A percentile compares a stretch with the other conserved stretches of the same genome.
Evolutionary conservation across 2,797 vertebrate genomes (phyloP).

Genomic region (Anguilla pacifica): DNA sequence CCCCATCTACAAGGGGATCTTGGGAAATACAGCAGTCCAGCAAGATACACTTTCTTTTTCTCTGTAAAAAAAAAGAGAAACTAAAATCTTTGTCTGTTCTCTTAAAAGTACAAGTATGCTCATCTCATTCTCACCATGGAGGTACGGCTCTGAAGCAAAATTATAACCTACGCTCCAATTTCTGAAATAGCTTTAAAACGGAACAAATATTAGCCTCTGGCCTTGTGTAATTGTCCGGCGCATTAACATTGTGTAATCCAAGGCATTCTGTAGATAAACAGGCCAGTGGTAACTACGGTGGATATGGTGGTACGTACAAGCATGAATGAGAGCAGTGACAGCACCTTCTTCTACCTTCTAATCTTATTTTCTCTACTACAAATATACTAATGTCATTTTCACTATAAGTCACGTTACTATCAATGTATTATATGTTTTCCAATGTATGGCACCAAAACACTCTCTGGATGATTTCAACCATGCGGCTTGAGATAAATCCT

Average conservation of each 20-base stretch:
- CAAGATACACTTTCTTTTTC: neutral
- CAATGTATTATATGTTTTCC: neutral
- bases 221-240: neutral
- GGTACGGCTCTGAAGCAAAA: neutral
- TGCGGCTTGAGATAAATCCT: neutral
- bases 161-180: neutral
- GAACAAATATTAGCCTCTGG: neutral
- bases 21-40: neutral
- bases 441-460: neutral
- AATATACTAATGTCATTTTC: neutral
- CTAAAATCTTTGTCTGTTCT: neutral
- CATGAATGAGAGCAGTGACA: neutral
- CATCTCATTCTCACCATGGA: neutral
- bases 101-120: neutral
- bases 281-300: neutral
- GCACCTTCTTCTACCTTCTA: neutral
- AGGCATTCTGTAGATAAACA: neutral
- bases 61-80: neutral
- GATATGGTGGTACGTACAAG: neutral
- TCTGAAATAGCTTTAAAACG: neutral
- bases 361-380: neutral
- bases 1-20: neutral
- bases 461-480: neutral
- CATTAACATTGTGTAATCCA: neutral
- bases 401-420: neutral